A percentile compares a stretch with the other conserved stretches of the same genome.
phyloP scores from a whole-genome alignment of 2,888 invertebrate species.

The Meliscaeva auricollis region DNA sequence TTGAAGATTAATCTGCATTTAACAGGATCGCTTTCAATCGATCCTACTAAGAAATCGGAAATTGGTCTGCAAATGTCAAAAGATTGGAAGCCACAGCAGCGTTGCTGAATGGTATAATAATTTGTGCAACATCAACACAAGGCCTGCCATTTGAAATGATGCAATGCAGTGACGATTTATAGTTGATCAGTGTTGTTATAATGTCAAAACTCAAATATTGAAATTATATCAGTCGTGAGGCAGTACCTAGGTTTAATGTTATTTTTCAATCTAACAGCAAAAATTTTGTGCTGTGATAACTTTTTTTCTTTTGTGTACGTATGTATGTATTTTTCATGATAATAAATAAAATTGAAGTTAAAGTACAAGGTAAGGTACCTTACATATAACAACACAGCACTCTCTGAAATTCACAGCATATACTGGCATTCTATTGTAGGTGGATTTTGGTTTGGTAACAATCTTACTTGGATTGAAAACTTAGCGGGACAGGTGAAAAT shows the following conservation, averaged over 20 bases:
- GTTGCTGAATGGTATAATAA: conserved; percentile 12
- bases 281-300: too few relatives aligned
- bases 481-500: not conserved
- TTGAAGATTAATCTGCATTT: conserved; percentile 53
- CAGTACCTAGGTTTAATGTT: too few relatives aligned
- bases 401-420: not conserved
- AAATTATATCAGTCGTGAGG: too few relatives aligned
- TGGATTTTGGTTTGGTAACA: conserved; percentile 1
- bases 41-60: conserved; percentile 27
- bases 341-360: too few relatives aligned
- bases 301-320: too few relatives aligned
- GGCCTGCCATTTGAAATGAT: not conserved
- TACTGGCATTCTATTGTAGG: conserved; percentile 19
- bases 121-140: not conserved
- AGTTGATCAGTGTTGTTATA: conserved; percentile 2
- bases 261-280: too few relatives aligned
- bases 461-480: conserved; percentile 9
- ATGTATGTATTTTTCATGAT: too few relatives aligned
- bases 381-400: not conserved
- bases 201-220: too few relatives aligned
- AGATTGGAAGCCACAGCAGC: conserved; percentile 8
- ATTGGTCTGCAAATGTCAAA: conserved; percentile 39
- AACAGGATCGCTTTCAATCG: conserved; percentile 30
- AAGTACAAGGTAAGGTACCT: too few relatives aligned
- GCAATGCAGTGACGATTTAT: not conserved